These are phyloP conservation scores for Stenoptilia bipunctidactyla DNA, from an alignment of 2,888 invertebrate genomes.

Conservation along the genomic window DNA sequence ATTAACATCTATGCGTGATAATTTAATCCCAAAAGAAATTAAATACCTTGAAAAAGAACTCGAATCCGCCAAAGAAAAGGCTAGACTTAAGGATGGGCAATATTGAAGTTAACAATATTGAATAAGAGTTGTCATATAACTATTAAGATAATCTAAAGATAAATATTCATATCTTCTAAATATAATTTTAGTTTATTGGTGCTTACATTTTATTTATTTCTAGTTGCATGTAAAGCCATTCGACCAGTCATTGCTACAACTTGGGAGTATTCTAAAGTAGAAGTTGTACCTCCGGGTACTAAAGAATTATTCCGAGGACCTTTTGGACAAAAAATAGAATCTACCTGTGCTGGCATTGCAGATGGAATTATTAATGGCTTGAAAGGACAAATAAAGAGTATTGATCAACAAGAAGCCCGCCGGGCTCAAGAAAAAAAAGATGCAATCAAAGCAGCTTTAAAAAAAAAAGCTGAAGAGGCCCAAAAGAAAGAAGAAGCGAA, in stretches of 20 bases:
- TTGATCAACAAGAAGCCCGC: conserved; percentile 29
- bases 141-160: too few relatives aligned
- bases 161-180: too few relatives aligned
- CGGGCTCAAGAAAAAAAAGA: conserved; percentile 25
- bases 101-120: too few relatives aligned
- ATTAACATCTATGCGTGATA: conserved; percentile 28
- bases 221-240: conserved; percentile 31
- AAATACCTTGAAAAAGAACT: conserved; percentile 40
- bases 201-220: conserved; percentile 10
- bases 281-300: conserved; percentile 46
- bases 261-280: conserved; percentile 53
- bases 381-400: conserved; percentile 24
- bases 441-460: conserved; percentile 27
- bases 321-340: conserved; percentile 32
- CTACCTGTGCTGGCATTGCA: conserved; percentile 18
- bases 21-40: conserved; percentile 31
- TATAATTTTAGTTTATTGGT: too few relatives aligned
- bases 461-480: conserved; percentile 27
- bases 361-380: conserved; percentile 25
- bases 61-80: conserved; percentile 29
- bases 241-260: conserved; percentile 23
- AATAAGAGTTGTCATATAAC: too few relatives aligned
- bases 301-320: conserved; percentile 30
- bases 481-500: conserved; percentile 18
- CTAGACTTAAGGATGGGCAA: conserved; percentile 16